These are phyloP conservation scores for Amblyopsis hoosieri DNA, from an alignment of 2,797 vertebrate genomes.

Conservation along the genomic window DNA sequence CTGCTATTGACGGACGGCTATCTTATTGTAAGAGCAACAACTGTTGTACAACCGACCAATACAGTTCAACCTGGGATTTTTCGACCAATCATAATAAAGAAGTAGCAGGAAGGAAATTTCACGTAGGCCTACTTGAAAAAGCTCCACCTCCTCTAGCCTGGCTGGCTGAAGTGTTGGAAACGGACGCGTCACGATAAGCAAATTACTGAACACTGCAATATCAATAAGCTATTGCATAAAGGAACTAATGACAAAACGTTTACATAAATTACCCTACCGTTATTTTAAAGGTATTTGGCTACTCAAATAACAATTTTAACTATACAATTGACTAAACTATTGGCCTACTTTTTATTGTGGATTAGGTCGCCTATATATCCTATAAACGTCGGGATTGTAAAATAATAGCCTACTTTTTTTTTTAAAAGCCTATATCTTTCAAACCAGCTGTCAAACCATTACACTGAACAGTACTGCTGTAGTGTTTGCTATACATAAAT, in stretches of 20 bases:
- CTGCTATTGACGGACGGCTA: conserved; percentile 45
- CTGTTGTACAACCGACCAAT: conserved; percentile 55
- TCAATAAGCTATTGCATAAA: conserved; percentile 29
- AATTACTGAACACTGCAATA: conserved; percentile 13
- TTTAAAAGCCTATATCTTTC: too few relatives aligned
- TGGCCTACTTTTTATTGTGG: too few relatives aligned
- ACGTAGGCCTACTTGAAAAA: conserved; percentile 4
- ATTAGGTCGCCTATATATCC: too few relatives aligned
- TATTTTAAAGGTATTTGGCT: neutral
- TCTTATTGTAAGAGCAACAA: conserved; percentile 37
- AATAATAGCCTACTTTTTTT: too few relatives aligned
- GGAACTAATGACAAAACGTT: neutral
- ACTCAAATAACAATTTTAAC: neutral
- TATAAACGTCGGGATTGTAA: too few relatives aligned
- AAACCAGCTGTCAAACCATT: too few relatives aligned
- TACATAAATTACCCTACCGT: neutral
- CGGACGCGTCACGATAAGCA: conserved; percentile 71
- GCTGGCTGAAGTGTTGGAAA: conserved; percentile 62
- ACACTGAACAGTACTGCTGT: too few relatives aligned
- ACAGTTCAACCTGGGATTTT: neutral
- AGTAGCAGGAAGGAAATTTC: conserved; percentile 6
- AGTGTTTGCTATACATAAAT: too few relatives aligned
- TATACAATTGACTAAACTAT: too few relatives aligned
- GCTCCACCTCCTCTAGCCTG: conserved; percentile 27
- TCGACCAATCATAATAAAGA: conserved; percentile 46